Base-by-base conservation (phyloP, 2,888 invertebrate genomes). In the Netelia inedita region DNA sequence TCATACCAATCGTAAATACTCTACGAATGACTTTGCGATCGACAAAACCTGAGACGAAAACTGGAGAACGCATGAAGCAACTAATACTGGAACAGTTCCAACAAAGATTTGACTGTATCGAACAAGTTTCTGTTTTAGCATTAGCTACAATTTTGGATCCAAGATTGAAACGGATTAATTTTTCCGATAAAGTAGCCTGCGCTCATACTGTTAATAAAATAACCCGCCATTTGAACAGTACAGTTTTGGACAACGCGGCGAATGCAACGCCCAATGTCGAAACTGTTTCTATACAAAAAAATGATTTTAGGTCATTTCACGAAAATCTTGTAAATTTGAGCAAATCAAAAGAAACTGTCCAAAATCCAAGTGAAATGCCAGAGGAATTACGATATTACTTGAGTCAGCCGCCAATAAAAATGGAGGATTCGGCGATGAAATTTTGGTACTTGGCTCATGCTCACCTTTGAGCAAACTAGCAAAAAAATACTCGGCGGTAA, bases 231-330 rank as follows among this genome's bases (percentile, higher is more conserved):
- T 85, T 50, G 53, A 46, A 46, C 50, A 53, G 14, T 21, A 73
- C 68, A 14, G 65, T 78, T 61, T 23, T 57, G 57, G 74, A 53
- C 43, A 21, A 59, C 41, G 28, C 59, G 1, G 14, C 63, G 16
- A 73, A 66, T 50, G 61, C 41, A 75, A 66, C 41, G n/a, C 72
- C 66, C 61, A 69, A 68, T 71, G 21, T 57, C 43, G 66, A 68
- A 55, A 78, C 43, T 43, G 28, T 41, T 68, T 9, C 68, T 2
- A 10, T 28, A 57, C 81, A 57, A 57, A 41, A 28, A 69, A 46
- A 68, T 57, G 65, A 80, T 55, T 87, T 86, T 86, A 85, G 84
- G 86, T 63, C 85, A 9, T 80, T 82, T 50, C 85, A 86, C 21
- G 55, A 75, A 57, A 59, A 43, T 68, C 82, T 61, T 59, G 85